These are phyloP conservation scores for Drosophila dunni DNA, from an alignment of 1,140 invertebrate genomes.

Conservation along the genomic window DNA sequence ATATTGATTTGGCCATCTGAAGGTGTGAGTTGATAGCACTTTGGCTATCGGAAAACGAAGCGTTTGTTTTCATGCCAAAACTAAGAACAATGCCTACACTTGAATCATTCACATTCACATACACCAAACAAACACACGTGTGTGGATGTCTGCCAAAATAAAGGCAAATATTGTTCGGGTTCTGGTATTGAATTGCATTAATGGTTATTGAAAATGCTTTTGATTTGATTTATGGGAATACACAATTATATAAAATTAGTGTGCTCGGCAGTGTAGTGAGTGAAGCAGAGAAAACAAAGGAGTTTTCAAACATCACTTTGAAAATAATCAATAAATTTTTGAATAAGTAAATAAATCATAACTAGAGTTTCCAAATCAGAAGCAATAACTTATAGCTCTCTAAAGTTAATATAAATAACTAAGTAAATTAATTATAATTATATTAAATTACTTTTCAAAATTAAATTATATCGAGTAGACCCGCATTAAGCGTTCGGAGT, in stretches of 20 bases:
- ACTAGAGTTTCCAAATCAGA: too few species aligned
- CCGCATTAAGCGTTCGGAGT: not conserved
- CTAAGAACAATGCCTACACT: slow-evolving; percentile 51
- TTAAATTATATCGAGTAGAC: not conserved
- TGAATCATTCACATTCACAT: slow-evolving; percentile 27
- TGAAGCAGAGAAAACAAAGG: not conserved
- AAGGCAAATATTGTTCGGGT: slow-evolving; percentile 60
- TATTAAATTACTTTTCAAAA: too few species aligned
- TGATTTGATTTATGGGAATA: not conserved
- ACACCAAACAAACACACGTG: slow-evolving; percentile 5
- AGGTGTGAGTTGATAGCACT: slow-evolving; percentile 12
- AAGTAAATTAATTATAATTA: too few species aligned
- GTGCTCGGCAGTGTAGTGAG: not conserved
- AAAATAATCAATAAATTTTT: too few species aligned
- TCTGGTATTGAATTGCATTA: slow-evolving; percentile 62
- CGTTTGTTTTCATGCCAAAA: slow-evolving; percentile 65
- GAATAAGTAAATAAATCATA: too few species aligned
- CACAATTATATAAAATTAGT: not conserved
- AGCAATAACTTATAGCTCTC: too few species aligned
- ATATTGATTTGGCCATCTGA: slow-evolving; percentile 39
- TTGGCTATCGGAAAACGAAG: slow-evolving; percentile 16
- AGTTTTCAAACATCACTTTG: too few species aligned
- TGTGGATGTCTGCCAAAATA: slow-evolving; percentile 46
- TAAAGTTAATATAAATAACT: too few species aligned
- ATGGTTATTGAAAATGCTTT: slow-evolving; percentile 34